Evolutionary conservation across 1,140 invertebrate species (phyloP).

Genomic region (Eciton burchellii): DNA sequence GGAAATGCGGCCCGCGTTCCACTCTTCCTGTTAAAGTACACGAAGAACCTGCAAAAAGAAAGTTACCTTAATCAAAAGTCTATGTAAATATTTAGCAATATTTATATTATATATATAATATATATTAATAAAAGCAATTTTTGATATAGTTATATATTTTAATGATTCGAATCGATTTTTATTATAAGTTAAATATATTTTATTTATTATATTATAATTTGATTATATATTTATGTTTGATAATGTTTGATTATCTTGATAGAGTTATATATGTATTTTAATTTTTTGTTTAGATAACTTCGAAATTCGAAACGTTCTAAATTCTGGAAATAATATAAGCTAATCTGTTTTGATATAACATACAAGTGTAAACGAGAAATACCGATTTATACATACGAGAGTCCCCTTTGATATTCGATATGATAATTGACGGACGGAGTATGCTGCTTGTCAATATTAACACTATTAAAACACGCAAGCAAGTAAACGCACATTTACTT

Average conservation of each 20-base stretch:
- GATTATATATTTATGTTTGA: no score
- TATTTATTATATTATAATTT: no score
- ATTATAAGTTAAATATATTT: not conserved
- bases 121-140: not conserved
- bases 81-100: conserved; percentile 1
- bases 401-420: not conserved
- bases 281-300: conserved; percentile 2
- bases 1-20: conserved; percentile 91
- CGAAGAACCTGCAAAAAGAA: conserved; percentile 87
- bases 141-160: not conserved
- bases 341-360: no score
- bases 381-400: not conserved
- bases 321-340: not conserved
- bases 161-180: not conserved
- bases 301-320: not conserved
- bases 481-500: no score
- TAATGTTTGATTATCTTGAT: not conserved
- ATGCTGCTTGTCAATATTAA: not conserved
- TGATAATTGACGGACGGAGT: conserved; percentile 16
- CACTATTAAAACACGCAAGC: not conserved
- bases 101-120: conserved; percentile 14
- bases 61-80: conserved; percentile 71
- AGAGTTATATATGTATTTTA: not conserved
- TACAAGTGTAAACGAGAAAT: conserved; percentile 14
- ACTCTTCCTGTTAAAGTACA: conserved; percentile 90